phyloP scores from a whole-genome alignment of 2,113 vertebrate genomes.

The Cromileptes altivelis region DNA sequence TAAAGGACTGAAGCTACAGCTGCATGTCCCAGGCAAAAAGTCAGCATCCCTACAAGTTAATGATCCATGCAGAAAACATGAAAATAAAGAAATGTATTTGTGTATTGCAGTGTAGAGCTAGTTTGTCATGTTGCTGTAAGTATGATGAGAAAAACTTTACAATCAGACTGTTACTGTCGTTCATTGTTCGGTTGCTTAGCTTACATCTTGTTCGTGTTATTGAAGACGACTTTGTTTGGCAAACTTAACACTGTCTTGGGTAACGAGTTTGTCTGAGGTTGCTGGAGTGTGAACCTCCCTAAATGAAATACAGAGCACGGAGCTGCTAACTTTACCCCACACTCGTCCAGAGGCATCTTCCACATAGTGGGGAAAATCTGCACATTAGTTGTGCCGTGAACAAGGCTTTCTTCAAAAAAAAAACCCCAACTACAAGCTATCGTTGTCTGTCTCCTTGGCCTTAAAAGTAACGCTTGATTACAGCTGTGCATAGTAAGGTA shows the following conservation, averaged over 20 bases:
- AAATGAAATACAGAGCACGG: neutral
- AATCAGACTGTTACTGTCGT: too few relatives aligned
- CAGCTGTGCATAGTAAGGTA: neutral
- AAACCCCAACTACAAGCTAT: too few relatives aligned
- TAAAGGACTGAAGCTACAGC: neutral
- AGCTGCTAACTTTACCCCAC: neutral
- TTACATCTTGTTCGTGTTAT: neutral
- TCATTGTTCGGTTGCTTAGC: too few relatives aligned
- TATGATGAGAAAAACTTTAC: too few relatives aligned
- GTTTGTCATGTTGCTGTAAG: too few relatives aligned
- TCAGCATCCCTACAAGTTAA: neutral
- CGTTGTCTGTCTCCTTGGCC: too few relatives aligned
- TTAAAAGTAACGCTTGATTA: neutral
- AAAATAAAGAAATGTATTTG: too few relatives aligned
- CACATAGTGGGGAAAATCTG: too few relatives aligned
- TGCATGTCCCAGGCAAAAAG: neutral
- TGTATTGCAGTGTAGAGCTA: too few relatives aligned
- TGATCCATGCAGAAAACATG: neutral
- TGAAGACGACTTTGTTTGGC: neutral
- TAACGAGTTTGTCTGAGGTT: too few relatives aligned
- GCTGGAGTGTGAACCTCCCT: neutral
- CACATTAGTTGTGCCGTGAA: neutral
- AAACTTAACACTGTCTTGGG: too few relatives aligned
- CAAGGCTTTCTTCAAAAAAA: neutral
- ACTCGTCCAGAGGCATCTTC: neutral